These are phyloP conservation scores for Acrobasis suavella DNA, from an alignment of 2,888 invertebrate genomes.

Conservation along the genomic window DNA sequence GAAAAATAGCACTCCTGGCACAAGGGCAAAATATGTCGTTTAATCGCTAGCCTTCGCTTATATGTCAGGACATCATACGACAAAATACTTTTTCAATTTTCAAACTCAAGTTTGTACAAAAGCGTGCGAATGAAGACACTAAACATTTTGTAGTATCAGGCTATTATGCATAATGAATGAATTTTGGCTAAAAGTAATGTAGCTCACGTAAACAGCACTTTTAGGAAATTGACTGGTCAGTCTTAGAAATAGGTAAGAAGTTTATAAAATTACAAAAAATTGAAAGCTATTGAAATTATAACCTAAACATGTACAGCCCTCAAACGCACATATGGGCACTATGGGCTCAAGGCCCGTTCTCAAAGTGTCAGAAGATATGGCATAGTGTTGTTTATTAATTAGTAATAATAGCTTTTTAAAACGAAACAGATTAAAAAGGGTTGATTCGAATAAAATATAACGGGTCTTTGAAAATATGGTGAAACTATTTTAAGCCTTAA, in stretches of 20 bases:
- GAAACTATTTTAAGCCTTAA: too few relatives aligned
- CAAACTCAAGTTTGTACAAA: slow-evolving; percentile 1
- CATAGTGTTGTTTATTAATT: too few relatives aligned
- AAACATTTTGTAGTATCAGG: slow-evolving; percentile 4
- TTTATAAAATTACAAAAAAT: neutral
- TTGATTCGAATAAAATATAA: too few relatives aligned
- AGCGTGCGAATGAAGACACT: neutral
- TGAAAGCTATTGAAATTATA: too few relatives aligned
- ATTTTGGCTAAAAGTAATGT: neutral
- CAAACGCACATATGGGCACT: too few relatives aligned
- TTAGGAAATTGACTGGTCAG: neutral
- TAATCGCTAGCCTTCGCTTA: neutral
- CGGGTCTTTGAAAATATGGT: too few relatives aligned
- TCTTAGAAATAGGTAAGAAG: neutral
- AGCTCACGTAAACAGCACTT: neutral
- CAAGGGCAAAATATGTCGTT: neutral
- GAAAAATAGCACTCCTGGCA: too few relatives aligned
- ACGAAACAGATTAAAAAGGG: too few relatives aligned
- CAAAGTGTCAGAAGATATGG: too few relatives aligned
- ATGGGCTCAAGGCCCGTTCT: too few relatives aligned
- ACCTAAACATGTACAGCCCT: too few relatives aligned
- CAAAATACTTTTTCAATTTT: neutral
- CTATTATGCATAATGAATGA: neutral
- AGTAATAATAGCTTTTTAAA: too few relatives aligned
- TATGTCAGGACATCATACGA: neutral